Base-by-base conservation (phyloP, 92 coral and sea anemone genomes). In the Porites cylindrica region DNA sequence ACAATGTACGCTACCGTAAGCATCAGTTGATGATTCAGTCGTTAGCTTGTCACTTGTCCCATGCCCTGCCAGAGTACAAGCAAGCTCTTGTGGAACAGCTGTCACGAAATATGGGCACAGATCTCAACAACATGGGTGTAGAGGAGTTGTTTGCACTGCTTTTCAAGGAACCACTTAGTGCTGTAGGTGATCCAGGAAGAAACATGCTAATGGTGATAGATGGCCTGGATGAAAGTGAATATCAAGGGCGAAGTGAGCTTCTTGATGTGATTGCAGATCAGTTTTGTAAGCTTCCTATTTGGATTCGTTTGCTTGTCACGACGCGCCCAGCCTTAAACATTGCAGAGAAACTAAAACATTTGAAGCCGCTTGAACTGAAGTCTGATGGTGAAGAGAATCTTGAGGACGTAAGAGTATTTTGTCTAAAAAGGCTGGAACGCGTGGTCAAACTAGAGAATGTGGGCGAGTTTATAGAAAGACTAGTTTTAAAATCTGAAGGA, bases 161-260 rank as follows among this genome's bases (percentile, higher is more conserved):
- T 12, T 70, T 92, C 23, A 79, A 92, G 85, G 95, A 89, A 72
- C 95, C 95, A 14, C 87, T 79, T 2, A 65, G 75, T 38, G 62
- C n/a, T 65, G 24, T 92, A 7, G 19, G 63, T 50, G 88, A 75
- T 19, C 93, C 95, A 12, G 82, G 78, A 51, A 69, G 79, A 64
- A 81, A 66, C 50, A 47, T 85, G 60, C 66, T 92, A 16, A 69
- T 92, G 17, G 88, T 92, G 23, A 82, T 92, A 16, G 95, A 92
- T 52, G 95, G 88, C 16, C 65, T 92, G 4, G 95, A 92, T 51
- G 95, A 92, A 82, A 71, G 91, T 51, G 95, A 92, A 9, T 82
- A 70, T 84, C 32, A 77, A 16, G 87, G 88, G 24, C 83, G 88
- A 16, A 68, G 76, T 47, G 93, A 85, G 68, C 60, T 89, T 62